Conservation (phyloP, 2,888 invertebrate genomes). For the Caenorhabditis becei region DNA sequence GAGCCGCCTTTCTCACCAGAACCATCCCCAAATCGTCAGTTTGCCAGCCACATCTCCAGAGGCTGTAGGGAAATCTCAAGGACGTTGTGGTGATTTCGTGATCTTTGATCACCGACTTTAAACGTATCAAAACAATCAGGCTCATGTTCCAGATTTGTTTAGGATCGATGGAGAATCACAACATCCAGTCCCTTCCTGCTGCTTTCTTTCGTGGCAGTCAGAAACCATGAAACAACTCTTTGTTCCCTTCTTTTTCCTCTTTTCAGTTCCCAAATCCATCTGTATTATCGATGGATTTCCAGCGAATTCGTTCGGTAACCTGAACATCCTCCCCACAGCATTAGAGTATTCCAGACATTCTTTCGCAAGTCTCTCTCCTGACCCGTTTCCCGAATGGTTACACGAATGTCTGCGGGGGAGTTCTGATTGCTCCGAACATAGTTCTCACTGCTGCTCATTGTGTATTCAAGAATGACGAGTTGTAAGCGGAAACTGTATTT, state of each 20-base stretch:
- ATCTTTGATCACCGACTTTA: too few relatives aligned
- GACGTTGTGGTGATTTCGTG: not conserved
- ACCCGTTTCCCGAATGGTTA: conserved; percentile 26
- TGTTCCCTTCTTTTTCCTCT: not conserved
- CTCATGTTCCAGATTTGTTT: too few relatives aligned
- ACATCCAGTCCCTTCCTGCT: too few relatives aligned
- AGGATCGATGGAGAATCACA: too few relatives aligned
- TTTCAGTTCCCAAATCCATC: not conserved
- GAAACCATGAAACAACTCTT: conserved; percentile 4
- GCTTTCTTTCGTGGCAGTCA: too few relatives aligned
- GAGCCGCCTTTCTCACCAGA: not conserved
- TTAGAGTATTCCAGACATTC: conserved; percentile 33
- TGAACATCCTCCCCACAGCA: too few relatives aligned
- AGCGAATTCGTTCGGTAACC: conserved; percentile 35
- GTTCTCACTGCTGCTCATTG: conserved; percentile 56
- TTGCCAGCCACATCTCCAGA: conserved; percentile 21
- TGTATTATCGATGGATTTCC: conserved; percentile 49
- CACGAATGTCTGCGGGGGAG: conserved; percentile 48
- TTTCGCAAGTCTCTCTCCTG: conserved; percentile 46
- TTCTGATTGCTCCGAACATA: conserved; percentile 46
- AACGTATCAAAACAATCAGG: too few relatives aligned
- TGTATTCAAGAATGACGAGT: conserved; percentile 23
- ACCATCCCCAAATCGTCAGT: not conserved
- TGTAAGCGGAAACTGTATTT: conserved; percentile 12
- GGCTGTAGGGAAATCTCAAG: not conserved